Evolutionary conservation across 2,888 invertebrate genomes (phyloP).

Genomic region (Anoplius nigerrimus): DNA sequence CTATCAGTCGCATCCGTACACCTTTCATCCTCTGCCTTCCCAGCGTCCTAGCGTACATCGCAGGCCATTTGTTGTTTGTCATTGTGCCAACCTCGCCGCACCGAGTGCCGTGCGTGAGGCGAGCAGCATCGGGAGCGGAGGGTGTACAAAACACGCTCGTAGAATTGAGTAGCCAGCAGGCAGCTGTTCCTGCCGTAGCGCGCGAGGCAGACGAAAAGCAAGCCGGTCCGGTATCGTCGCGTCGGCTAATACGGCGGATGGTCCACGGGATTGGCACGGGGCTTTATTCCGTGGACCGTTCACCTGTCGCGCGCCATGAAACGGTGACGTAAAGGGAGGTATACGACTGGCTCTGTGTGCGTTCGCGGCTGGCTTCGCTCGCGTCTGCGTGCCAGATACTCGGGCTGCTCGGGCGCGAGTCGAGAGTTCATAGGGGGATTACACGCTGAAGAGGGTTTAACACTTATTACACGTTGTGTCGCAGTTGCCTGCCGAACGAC

Average conservation of each 20-base stretch:
- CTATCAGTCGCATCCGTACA: too few species aligned
- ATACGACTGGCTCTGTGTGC: too few species aligned
- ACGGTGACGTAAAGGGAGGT: conserved; percentile 9
- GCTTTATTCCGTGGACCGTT: conserved; percentile 36
- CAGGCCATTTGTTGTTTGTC: too few species aligned
- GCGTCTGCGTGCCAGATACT: neutral
- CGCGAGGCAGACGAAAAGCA: neutral
- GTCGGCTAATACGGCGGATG: conserved; percentile 7
- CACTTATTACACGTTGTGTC: conserved; percentile 24
- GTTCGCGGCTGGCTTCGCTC: neutral
- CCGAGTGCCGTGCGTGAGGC: too few species aligned
- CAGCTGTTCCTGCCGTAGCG: too few species aligned
- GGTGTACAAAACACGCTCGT: too few species aligned
- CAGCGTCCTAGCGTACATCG: too few species aligned
- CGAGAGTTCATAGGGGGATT: conserved; percentile 9
- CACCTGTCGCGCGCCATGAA: conserved; percentile 31
- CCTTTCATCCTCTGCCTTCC: too few species aligned
- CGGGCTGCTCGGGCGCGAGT: too few species aligned
- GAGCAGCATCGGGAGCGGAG: too few species aligned
- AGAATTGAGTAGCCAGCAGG: too few species aligned
- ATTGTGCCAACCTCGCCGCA: too few species aligned
- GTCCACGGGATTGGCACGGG: conserved; percentile 22
- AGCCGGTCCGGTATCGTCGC: neutral
- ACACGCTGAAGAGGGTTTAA: conserved; percentile 33
- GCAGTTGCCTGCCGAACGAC: conserved; percentile 1